These are phyloP conservation scores for Alcedo quadribrachys DNA, from an alignment of 2,797 vertebrate genomes.

Conservation along the genomic window DNA sequence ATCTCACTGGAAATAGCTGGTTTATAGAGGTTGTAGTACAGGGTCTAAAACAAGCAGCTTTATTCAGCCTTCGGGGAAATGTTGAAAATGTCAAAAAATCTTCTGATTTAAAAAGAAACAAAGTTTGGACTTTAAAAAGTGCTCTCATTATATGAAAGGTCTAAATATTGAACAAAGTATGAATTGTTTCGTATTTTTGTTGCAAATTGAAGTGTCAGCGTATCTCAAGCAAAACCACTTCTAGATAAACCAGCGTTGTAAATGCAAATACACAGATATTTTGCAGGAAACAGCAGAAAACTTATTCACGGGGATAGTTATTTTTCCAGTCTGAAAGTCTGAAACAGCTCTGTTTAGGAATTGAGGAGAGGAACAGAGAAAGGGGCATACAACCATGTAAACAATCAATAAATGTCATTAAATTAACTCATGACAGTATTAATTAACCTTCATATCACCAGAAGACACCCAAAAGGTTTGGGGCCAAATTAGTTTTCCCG, in stretches of 20 bases:
- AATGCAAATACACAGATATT: not conserved
- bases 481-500: not conserved
- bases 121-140: not conserved
- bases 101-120: not conserved
- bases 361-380: not conserved
- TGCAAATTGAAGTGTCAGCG: not conserved
- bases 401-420: not conserved
- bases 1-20: conserved; percentile 27
- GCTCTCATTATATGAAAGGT: not conserved
- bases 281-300: not conserved
- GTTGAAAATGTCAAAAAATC: not conserved
- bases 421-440: not conserved
- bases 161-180: not conserved
- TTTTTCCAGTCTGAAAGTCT: not conserved
- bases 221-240: not conserved
- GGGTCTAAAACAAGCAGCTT: not conserved
- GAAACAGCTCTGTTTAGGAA: not conserved
- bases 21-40: not conserved
- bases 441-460: not conserved
- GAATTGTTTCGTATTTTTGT: not conserved
- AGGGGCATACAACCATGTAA: not conserved
- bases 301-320: not conserved
- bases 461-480: not conserved
- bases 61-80: not conserved
- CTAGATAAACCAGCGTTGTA: not conserved